Evolutionary conservation across 2,888 invertebrate species (phyloP).

Genomic region (Oligia latruncula): DNA sequence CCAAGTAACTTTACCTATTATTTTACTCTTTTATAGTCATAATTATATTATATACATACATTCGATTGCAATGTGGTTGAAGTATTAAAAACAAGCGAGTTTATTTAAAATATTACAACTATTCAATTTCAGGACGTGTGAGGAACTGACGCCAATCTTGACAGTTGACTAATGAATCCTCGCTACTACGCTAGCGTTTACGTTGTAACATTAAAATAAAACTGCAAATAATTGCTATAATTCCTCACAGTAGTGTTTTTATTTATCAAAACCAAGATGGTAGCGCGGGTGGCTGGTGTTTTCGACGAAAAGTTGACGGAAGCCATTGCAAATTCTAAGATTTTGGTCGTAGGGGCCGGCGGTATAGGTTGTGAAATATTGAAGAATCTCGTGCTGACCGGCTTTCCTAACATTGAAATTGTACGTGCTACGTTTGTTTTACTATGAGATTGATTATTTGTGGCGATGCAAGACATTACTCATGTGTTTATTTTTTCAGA

Average conservation of each 20-base stretch:
- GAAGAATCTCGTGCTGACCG: conserved; percentile 98
- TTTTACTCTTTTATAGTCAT: not conserved
- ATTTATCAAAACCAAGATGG: conserved; percentile 87
- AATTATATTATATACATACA: not conserved
- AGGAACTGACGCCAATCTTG: conserved; percentile 82
- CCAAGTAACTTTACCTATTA: not conserved
- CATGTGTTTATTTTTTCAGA: conserved; percentile 91
- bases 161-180: conserved; percentile 71
- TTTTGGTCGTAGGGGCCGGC: conserved; percentile 98
- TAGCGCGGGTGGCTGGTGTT: conserved; percentile 92
- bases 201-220: conserved; percentile 62
- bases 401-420: conserved; percentile 97
- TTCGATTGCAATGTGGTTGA: not conserved
- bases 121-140: conserved; percentile 61
- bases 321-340: conserved; percentile 92
- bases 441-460: conserved; percentile 14
- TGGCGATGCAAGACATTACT: conserved; percentile 6
- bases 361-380: conserved; percentile 99
- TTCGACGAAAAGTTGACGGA: conserved; percentile 92
- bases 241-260: conserved; percentile 54
- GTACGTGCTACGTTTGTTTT: conserved; percentile 90
- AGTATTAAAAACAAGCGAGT: not conserved
- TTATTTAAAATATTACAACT: not conserved
- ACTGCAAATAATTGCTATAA: conserved; percentile 63
- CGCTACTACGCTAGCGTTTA: conserved; percentile 68